A percentile compares a stretch with the other conserved stretches of the same genome.
Conservation (phyloP, 2,888 invertebrate species). For the Patella pellucida region DNA sequence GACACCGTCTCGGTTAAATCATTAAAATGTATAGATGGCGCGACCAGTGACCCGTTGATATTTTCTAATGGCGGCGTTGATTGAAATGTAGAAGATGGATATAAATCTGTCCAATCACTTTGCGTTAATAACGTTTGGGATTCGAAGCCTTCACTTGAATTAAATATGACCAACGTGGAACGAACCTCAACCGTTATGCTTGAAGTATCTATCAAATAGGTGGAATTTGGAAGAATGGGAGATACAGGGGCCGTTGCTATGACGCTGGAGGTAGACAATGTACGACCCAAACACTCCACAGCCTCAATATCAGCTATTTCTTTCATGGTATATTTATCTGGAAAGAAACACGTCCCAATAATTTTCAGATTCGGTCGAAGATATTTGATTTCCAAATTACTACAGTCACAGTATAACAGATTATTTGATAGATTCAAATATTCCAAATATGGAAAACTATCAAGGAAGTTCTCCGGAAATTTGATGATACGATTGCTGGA, state of each 20-base stretch:
- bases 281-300: background rate
- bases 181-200: background rate
- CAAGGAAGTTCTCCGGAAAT: constrained; percentile 23
- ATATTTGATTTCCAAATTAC: constrained; percentile 15
- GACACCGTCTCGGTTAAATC: background rate
- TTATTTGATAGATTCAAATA: constrained; percentile 25
- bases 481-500: constrained; percentile 25
- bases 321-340: constrained; percentile 15
- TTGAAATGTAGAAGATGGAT: background rate
- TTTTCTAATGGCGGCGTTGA: background rate
- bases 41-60: background rate
- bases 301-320: constrained; percentile 4
- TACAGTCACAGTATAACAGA: constrained; percentile 34
- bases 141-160: background rate
- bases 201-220: background rate
- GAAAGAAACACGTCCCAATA: constrained; percentile 26
- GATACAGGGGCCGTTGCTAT: background rate
- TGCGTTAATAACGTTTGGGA: background rate
- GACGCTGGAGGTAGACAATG: background rate
- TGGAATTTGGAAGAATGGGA: background rate
- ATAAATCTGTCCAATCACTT: background rate
- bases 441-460: constrained; percentile 23
- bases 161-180: background rate
- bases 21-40: background rate
- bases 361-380: constrained; percentile 19